Base-by-base conservation (phyloP, 1,140 invertebrate species). In the Apis florea region DNA sequence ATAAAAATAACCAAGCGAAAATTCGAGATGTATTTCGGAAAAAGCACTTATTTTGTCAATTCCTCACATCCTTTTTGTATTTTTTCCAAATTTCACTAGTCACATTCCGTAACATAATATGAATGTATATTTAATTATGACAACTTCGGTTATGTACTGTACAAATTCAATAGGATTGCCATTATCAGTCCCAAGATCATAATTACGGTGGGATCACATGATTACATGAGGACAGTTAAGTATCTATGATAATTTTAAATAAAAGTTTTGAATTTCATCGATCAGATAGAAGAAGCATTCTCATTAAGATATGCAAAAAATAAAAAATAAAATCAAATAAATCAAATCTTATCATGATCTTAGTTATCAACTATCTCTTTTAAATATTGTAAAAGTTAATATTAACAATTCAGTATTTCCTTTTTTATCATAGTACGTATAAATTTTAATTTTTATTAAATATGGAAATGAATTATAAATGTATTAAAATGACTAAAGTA, bases 251-350 rank as follows among this genome's bases (percentile, higher is more conserved):
- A 80, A 19, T 80, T 58, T 21, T 26, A 72, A 76, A 73, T 53
- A 49, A 24, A 70, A 12, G 69, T 31, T 63, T 58, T n/a, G 61
- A 82, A 47, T 59, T 70, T 63, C 31, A 66, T 63, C 53, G 63
- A 86, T 63, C 63, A 81, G 72, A 71, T 85, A 85, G 73, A 85
- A 85, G 82, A 88, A 81, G 84, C 74, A 79, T 70, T 82, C 79
- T 78, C 61, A 21, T 15, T 81, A 26, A 31, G 19, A 49, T 58
- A 75, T 47, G 15, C 21, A 72, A 13, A 17, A 40, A 40, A 40
- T 6, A 40, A 40, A 40, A 40, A 69, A 77, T 31, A n/a, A 67
- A 58, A 40, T 53, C 24, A 70, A 26, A 61, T 61, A 9, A 49
- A 61, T n/a, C 17, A 21, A 61, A 61, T 47, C 19, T 31, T 53